These are phyloP conservation scores for Galago senegalensis DNA, from an alignment of 2,797 vertebrate genomes.

Conservation along the genomic window DNA sequence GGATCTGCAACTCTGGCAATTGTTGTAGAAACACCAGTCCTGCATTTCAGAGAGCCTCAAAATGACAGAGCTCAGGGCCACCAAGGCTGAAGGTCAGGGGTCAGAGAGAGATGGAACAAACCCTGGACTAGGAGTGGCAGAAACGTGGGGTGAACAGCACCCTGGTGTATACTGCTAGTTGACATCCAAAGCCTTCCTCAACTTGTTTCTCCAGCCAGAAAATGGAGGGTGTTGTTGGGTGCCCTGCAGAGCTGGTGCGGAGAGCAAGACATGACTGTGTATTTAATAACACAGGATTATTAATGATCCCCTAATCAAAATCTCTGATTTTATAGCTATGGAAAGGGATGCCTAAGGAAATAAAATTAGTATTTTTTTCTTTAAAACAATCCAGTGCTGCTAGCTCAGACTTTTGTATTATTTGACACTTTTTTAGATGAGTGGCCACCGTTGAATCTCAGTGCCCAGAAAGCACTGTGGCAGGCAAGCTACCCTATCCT, in stretches of 20 bases:
- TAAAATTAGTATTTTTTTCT: not conserved
- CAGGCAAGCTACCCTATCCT: accelerated
- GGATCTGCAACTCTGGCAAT: not conserved
- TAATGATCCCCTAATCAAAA: not conserved
- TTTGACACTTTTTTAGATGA: not conserved
- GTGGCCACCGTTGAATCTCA: not conserved
- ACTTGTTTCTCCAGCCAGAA: not conserved
- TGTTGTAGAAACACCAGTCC: accelerated
- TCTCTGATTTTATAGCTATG: not conserved
- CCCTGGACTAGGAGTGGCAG: no score
- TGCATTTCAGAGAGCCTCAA: not conserved
- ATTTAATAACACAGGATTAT: not conserved
- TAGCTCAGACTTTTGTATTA: not conserved
- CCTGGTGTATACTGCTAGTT: accelerated
- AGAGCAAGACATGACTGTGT: accelerated
- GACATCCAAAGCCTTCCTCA: not conserved
- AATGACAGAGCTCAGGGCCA: not conserved
- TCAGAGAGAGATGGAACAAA: no score
- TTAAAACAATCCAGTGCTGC: not conserved
- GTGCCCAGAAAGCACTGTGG: accelerated
- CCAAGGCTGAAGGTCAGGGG: accelerated
- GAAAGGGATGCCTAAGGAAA: not conserved
- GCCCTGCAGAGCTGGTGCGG: accelerated
- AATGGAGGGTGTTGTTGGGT: accelerated
- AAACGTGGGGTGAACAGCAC: accelerated